phyloP scores from a whole-genome alignment of 35 echinoderm and acorn worm species.

The Heliocidaris tuberculata region DNA sequence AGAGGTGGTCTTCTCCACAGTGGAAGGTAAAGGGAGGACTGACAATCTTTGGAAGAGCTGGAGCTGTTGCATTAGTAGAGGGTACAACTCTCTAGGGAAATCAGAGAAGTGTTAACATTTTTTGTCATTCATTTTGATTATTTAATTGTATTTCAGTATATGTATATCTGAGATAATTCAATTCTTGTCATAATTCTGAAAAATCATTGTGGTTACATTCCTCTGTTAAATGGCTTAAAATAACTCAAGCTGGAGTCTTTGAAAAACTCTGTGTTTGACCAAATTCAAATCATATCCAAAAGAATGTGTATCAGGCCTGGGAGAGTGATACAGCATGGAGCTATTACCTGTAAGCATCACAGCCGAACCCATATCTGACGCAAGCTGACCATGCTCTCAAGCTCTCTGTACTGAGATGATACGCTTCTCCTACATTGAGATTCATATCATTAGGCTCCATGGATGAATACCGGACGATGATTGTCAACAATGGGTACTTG shows the following conservation, averaged over 20 bases:
- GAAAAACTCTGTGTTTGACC: too few relatives aligned
- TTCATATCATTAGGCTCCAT: conserved; percentile 89
- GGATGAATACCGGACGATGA: conserved; percentile 69
- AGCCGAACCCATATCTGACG: conserved; percentile 75
- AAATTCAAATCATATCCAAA: background rate
- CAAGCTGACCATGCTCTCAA: conserved; percentile 75
- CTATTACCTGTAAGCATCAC: conserved; percentile 83
- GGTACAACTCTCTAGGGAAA: conserved; percentile 79
- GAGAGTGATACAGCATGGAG: background rate
- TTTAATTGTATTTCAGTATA: background rate
- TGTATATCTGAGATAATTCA: background rate
- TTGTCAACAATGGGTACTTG: conserved; percentile 65
- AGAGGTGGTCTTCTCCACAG: conserved; percentile 46
- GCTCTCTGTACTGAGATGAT: conserved; percentile 70
- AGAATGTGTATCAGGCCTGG: background rate
- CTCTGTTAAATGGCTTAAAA: too few relatives aligned
- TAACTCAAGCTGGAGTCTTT: too few relatives aligned
- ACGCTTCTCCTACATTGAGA: conserved; percentile 86
- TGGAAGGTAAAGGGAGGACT: conserved; percentile 76
- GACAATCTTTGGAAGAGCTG: conserved; percentile 92
- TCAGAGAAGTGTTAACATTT: background rate
- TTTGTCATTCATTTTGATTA: background rate
- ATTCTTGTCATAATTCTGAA: too few relatives aligned
- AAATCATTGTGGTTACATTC: too few relatives aligned
- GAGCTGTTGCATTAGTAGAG: conserved; percentile 89